Base-by-base conservation (phyloP, 2,888 invertebrate genomes). In the Antitype chi region DNA sequence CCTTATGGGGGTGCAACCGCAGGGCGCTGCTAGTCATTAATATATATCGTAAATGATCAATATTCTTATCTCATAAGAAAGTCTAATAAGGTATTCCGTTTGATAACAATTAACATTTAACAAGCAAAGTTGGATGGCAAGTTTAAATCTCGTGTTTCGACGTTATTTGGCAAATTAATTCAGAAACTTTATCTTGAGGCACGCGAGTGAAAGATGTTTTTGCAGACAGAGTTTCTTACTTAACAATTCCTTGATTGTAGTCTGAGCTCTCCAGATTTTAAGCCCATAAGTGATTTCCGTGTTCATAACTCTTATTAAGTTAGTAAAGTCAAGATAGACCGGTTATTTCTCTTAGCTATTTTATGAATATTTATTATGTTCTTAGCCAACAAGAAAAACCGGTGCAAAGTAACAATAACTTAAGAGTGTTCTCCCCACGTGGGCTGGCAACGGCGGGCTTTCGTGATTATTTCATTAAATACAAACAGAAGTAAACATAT, bases 101-200 rank as follows among this genome's bases (percentile, higher is more conserved):
- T 93, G 90, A 92, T 92, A 94, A 94, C 94, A 94, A 95, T 95
- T 94, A 95, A 94, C 94, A 95, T 95, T 94, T 95, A 94, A 95
- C 94, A 95, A 95, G 94, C 93, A 85, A 95, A 95, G 93, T 95
- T 95, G 86, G 90, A 91, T 91, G 93, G 91, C 90, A 93, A 94
- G 94, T 94, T 95, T 92, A 94, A 95, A 94, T 94, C 94, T 94
- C 95, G 94, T 95, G 94, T 95, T 95, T 94, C 94, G 92, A 89
- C 93, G 93, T 94, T 94, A 95, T 95, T 95, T 95, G 95, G 94
- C 94, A 94, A 95, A 95, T 95, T 95, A 95, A 95, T 95, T 95
- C 94, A 89, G 85, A 93, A 96, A 96, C 93, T 95, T 95, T 93
- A 94, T 93, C 93, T 92, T 90, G 89, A 91, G 93, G 93, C 94